phyloP scores from a whole-genome alignment of 1,140 invertebrate genomes.

The Planococcus citri region DNA sequence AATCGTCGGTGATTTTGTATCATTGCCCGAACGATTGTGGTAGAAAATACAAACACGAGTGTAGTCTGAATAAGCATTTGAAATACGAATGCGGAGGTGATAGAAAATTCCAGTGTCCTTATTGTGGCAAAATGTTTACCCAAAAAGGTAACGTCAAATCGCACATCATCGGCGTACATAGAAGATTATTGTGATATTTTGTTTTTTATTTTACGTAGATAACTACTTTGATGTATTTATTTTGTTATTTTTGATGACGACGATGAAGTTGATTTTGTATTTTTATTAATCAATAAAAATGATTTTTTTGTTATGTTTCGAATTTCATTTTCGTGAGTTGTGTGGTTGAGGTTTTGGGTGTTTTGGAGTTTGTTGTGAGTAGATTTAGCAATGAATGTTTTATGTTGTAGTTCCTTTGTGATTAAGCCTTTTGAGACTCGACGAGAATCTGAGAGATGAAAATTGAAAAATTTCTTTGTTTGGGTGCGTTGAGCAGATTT shows the following conservation, averaged over 20 bases:
- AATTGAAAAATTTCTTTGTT: too few relatives aligned
- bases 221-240: too few relatives aligned
- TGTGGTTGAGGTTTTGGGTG: too few relatives aligned
- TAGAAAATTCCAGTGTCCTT: conserved; percentile 25
- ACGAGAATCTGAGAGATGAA: too few relatives aligned
- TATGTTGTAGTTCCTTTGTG: too few relatives aligned
- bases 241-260: background rate
- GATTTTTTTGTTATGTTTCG: too few relatives aligned
- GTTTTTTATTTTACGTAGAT: background rate
- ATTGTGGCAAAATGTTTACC: conserved; percentile 25
- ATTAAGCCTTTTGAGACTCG: too few relatives aligned
- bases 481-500: too few relatives aligned
- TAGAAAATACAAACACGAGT: conserved; percentile 28
- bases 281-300: too few relatives aligned
- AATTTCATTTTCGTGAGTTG: too few relatives aligned
- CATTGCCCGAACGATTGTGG: conserved; percentile 15
- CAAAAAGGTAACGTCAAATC: conserved; percentile 25
- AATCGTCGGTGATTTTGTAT: background rate
- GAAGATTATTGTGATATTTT: background rate
- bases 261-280: background rate
- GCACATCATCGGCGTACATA: background rate
- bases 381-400: too few relatives aligned
- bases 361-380: too few relatives aligned
- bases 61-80: conserved; percentile 40
- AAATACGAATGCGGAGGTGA: conserved; percentile 45